These are phyloP conservation scores for Amphipyra tragopoginis DNA, from an alignment of 2,888 invertebrate genomes.

Conservation along the genomic window DNA sequence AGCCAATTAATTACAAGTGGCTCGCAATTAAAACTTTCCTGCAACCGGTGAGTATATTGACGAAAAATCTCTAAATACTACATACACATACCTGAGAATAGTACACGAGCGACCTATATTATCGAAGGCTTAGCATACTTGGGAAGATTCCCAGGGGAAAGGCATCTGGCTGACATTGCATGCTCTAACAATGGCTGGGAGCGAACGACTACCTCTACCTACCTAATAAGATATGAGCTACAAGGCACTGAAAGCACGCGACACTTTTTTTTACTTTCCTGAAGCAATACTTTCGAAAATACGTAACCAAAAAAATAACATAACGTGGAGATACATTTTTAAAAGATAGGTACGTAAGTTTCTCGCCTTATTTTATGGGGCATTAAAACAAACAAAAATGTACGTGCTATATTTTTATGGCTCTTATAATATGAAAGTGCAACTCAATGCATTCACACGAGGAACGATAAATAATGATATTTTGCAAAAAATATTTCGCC, in stretches of 20 bases:
- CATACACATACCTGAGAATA: not conserved
- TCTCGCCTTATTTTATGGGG: conserved; percentile 14
- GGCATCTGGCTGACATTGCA: conserved; percentile 25
- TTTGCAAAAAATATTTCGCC: not conserved
- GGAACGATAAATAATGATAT: conserved; percentile 4
- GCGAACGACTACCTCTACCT: conserved; percentile 6
- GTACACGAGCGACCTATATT: conserved; percentile 21
- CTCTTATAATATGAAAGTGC: conserved; percentile 13
- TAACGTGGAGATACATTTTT: not conserved
- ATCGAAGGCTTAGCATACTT: conserved; percentile 29
- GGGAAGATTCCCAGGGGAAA: conserved; percentile 25
- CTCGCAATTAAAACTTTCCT: too few relatives aligned
- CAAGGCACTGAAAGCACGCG: conserved; percentile 5
- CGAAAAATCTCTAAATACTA: too few relatives aligned
- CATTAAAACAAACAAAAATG: conserved; percentile 25
- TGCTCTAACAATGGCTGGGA: conserved; percentile 16
- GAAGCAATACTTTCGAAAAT: conserved; percentile 7
- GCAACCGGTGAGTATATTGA: too few relatives aligned
- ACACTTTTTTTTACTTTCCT: not conserved
- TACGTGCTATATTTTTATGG: not conserved
- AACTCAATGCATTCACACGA: not conserved
- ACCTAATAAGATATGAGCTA: conserved; percentile 9
- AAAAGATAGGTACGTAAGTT: not conserved
- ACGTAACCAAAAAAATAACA: not conserved
- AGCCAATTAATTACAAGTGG: too few relatives aligned